These are phyloP conservation scores for Onychomys arenicola DNA, from an alignment of 2,797 vertebrate species.

Conservation along the genomic window DNA sequence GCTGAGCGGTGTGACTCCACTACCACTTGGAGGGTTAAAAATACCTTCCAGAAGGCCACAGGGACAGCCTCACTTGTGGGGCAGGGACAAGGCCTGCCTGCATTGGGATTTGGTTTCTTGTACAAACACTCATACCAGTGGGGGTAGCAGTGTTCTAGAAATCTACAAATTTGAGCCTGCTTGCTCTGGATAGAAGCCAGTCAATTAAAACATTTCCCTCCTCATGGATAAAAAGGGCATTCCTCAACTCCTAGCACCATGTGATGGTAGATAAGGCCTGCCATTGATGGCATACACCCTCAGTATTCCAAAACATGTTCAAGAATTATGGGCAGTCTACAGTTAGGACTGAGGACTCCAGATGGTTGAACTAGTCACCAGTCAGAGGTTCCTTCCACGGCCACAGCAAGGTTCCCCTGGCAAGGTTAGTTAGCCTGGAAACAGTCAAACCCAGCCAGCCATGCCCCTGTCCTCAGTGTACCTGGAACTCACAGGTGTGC, in stretches of 20 bases:
- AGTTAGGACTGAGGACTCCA: not conserved
- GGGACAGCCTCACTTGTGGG: not conserved
- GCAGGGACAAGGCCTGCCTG: not conserved
- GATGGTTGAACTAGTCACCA: not conserved
- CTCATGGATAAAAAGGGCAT: not conserved
- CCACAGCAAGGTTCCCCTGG: not conserved
- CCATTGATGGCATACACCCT: not conserved
- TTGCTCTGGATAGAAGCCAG: not conserved
- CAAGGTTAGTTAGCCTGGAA: not conserved
- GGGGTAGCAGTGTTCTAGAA: not conserved
- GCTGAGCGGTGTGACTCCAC: not conserved
- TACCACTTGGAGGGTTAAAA: not conserved
- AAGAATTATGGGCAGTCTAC: not conserved
- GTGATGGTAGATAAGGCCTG: not conserved
- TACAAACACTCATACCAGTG: not conserved
- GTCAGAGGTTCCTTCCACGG: not conserved
- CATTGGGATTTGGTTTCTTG: not conserved
- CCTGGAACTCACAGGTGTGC: not conserved
- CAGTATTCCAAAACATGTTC: not conserved
- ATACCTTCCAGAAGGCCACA: not conserved
- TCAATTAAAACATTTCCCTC: accelerated
- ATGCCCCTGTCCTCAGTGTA: not conserved
- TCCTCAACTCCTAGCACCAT: not conserved
- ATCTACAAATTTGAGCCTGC: not conserved
- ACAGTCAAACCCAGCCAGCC: not conserved